Conservation (phyloP, 2,888 invertebrate genomes). For the Ophion ellenae region DNA sequence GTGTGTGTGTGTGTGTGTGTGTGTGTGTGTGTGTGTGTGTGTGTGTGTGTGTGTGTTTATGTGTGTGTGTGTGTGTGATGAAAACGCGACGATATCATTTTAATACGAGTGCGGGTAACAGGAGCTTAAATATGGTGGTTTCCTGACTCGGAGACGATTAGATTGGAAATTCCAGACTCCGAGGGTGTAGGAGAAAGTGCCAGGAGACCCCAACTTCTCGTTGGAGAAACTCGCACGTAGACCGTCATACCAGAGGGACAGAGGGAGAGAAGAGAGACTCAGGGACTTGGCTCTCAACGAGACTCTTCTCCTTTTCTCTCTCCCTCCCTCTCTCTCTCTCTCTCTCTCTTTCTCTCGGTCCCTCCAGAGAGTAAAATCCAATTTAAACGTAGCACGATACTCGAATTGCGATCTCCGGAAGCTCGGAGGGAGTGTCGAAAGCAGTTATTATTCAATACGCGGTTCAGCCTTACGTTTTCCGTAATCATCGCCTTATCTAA, state of each 20-base stretch:
- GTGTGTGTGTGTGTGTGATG: conserved; percentile 19
- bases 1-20: neutral
- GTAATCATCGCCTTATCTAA: conserved; percentile 52
- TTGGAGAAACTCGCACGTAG: conserved; percentile 35
- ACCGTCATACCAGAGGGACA: conserved; percentile 13
- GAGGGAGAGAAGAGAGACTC: conserved; percentile 8
- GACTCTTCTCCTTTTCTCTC: neutral
- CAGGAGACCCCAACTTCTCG: conserved; percentile 74
- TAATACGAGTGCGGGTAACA: conserved; percentile 51
- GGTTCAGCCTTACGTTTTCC: conserved; percentile 49
- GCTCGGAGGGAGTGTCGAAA: conserved; percentile 42
- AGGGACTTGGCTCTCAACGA: conserved; percentile 11
- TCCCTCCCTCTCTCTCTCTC: conserved; percentile 66
- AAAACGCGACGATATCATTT: conserved; percentile 51
- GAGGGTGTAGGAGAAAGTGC: conserved; percentile 69
- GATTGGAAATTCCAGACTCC: conserved; percentile 75
- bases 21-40: neutral
- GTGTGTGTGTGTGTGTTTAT: conserved; percentile 5
- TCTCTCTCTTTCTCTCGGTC: conserved; percentile 62
- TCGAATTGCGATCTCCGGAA: conserved; percentile 72
- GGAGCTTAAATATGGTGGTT: conserved; percentile 72
- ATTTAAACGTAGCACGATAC: conserved; percentile 76
- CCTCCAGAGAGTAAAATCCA: conserved; percentile 75
- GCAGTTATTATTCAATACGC: conserved; percentile 55
- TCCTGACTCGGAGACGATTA: conserved; percentile 69